Percentiles rank a stretch among this genome's conserved stretches.
Conservation (phyloP, 2,113 vertebrate genomes). For the rat (Rattus norvegicus) region GRCr8 NC_086027.1:50005001-50005500, state of each 20-base stretch:
- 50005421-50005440: background rate
- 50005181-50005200: background rate
- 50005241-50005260: background rate
- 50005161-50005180: background rate
- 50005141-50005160: background rate
- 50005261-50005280: background rate
- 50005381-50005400: background rate
- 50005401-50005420: background rate
- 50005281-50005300: background rate
- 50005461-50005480: background rate
- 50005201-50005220: background rate
- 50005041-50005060: background rate
- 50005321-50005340: background rate
- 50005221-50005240: background rate
- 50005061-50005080: background rate
- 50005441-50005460: background rate
- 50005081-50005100: background rate
- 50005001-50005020: fast-evolving
- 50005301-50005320: background rate
- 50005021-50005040: background rate
- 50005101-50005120: background rate
- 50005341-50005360: background rate
- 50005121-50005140: background rate
- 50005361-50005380: background rate
- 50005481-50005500: background rate